Percentiles rank a stretch among this genome's conserved stretches.
phyloP scores from a whole-genome alignment of 2,888 invertebrate genomes.

The Chrysolina americana region DNA sequence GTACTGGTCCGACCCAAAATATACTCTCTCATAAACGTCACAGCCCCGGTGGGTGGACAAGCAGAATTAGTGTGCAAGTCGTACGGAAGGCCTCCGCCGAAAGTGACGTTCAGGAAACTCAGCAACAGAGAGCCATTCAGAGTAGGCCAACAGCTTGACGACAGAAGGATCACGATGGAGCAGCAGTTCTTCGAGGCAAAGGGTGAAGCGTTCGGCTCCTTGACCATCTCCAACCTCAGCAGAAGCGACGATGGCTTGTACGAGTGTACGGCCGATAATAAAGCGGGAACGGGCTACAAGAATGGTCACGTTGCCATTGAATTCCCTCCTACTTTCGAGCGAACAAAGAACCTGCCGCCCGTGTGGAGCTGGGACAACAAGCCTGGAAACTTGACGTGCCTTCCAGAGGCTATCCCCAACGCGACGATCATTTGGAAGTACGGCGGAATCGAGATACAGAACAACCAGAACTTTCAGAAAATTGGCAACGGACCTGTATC shows the following conservation, averaged over 20 bases:
- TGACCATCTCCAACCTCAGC: constrained; percentile 78
- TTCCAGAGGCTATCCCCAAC: constrained; percentile 90
- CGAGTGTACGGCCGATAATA: constrained; percentile 87
- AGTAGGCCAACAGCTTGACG: constrained; percentile 77
- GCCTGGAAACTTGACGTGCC: constrained; percentile 88
- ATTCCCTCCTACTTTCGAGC: constrained; percentile 85
- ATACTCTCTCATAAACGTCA: constrained; percentile 82
- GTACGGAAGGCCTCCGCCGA: constrained; percentile 85
- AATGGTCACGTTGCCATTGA: constrained; percentile 89
- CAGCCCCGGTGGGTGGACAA: constrained; percentile 76
- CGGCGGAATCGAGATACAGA: constrained; percentile 61
- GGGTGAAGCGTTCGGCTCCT: constrained; percentile 76
- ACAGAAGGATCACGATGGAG: constrained; percentile 75
- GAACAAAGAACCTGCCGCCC: constrained; percentile 79
- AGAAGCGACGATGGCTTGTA: constrained; percentile 90
- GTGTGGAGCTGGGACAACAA: constrained; percentile 88
- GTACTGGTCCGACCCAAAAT: constrained; percentile 85
- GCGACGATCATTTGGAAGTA: constrained; percentile 91
- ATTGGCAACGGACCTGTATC: constrained; percentile 78
- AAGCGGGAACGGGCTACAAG: constrained; percentile 80
- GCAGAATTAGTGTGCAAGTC: constrained; percentile 83
- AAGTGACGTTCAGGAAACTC: constrained; percentile 84
- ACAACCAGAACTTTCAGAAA: constrained; percentile 54
- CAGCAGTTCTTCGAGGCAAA: constrained; percentile 73
- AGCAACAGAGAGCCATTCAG: constrained; percentile 77